Percentiles rank a stretch among this genome's conserved stretches.
phyloP scores from a whole-genome alignment of 2,797 vertebrate genomes.

The Arctocebus calabarensis region DNA sequence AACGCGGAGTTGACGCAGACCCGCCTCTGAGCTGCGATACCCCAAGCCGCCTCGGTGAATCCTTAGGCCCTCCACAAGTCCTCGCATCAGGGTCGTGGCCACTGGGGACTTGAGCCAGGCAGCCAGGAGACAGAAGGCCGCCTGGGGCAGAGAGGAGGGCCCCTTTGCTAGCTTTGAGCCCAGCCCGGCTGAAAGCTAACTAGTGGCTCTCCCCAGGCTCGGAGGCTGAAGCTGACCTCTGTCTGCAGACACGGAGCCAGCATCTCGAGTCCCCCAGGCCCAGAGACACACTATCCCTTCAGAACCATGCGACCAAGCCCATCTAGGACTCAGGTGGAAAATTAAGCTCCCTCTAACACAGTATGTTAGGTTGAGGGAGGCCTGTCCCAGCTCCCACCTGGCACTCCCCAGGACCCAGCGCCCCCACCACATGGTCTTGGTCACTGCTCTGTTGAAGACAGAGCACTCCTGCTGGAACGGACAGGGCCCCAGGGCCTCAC shows the following conservation, averaged over 20 bases:
- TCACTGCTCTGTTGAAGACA: background rate
- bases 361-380: background rate
- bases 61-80: background rate
- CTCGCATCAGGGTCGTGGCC: background rate
- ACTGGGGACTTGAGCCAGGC: background rate
- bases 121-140: background rate
- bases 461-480: background rate
- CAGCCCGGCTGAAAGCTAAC: background rate
- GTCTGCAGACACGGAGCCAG: rapidly evolving
- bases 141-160: too few relatives aligned
- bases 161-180: background rate
- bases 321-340: background rate
- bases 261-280: too few relatives aligned
- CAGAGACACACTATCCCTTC: rapidly evolving
- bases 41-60: background rate
- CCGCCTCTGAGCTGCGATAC: background rate
- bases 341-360: background rate
- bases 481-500: background rate
- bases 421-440: rapidly evolving
- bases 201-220: background rate
- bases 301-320: background rate
- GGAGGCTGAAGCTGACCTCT: rapidly evolving
- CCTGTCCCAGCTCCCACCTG: background rate
- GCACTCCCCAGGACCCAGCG: background rate
- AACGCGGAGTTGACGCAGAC: background rate